These are phyloP conservation scores for Dendrocopos noguchii DNA, from an alignment of 2,113 vertebrate genomes.

Conservation along the genomic window DNA sequence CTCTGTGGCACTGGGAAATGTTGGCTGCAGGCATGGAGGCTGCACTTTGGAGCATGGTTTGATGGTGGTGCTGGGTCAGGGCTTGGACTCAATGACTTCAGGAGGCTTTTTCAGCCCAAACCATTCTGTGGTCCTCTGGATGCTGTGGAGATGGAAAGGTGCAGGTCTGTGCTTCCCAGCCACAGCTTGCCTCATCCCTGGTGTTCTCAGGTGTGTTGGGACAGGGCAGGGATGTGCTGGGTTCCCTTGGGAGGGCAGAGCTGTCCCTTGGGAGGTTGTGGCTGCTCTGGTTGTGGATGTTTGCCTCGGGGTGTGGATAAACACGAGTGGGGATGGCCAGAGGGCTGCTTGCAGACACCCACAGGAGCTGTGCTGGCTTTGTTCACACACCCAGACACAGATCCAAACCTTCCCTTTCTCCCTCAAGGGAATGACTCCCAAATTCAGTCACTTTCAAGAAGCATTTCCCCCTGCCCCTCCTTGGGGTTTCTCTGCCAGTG, in stretches of 20 bases:
- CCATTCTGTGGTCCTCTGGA: no score
- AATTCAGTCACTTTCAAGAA: neutral
- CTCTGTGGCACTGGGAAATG: rapidly evolving
- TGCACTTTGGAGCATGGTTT: no score
- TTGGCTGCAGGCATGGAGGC: neutral
- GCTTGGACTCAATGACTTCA: no score
- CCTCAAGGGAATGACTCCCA: neutral
- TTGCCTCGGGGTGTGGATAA: neutral
- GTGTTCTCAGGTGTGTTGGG: neutral
- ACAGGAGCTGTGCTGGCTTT: neutral
- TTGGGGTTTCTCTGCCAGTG: neutral
- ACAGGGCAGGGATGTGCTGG: rapidly evolving
- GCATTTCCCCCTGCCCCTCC: neutral
- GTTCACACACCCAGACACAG: neutral
- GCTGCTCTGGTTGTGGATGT: neutral
- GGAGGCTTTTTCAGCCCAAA: no score
- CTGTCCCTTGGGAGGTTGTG: neutral
- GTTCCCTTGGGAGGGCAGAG: neutral
- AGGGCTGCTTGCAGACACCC: neutral
- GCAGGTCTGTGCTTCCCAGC: rapidly evolving
- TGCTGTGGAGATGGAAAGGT: rapidly evolving
- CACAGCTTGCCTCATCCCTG: neutral
- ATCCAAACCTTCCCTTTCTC: rapidly evolving
- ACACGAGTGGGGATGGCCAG: neutral
- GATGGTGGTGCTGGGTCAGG: no score